Conservation (phyloP, 2,797 vertebrate species). For the Choloepus didactylus region DNA sequence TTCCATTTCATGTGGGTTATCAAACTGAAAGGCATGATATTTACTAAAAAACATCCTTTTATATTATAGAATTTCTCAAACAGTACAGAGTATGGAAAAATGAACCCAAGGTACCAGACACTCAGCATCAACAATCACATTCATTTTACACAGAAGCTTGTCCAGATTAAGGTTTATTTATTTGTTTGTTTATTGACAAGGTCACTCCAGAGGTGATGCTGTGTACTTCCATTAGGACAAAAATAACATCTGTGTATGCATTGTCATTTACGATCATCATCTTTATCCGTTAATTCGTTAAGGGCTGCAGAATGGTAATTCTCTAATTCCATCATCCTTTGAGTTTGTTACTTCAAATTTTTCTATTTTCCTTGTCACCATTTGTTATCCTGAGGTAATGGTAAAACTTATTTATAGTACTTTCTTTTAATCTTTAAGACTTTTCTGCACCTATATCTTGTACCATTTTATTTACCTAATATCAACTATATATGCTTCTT, state of each 20-base stretch:
- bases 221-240: not conserved
- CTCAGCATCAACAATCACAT: not conserved
- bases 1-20: not conserved
- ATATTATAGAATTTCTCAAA: not conserved
- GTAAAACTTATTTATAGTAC: not conserved
- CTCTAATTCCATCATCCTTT: not conserved
- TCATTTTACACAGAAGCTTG: not conserved
- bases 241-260: not conserved
- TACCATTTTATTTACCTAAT: conserved; percentile 23
- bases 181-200: not conserved
- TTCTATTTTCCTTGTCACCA: not conserved
- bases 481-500: not conserved
- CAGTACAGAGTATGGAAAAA: not conserved
- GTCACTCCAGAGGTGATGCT: not conserved
- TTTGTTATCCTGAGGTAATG: not conserved
- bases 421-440: not conserved
- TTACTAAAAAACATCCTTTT: too few relatives aligned
- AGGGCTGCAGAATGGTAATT: not conserved
- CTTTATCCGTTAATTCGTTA: not conserved
- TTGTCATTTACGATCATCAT: not conserved
- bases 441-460: not conserved
- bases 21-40: not conserved
- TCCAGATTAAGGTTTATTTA: not conserved
- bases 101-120: not conserved
- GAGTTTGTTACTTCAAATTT: conserved; percentile 17